Percentiles rank a stretch among this genome's conserved stretches.
Conservation (phyloP, 2,113 vertebrate genomes). For the Strix aluco region DNA sequence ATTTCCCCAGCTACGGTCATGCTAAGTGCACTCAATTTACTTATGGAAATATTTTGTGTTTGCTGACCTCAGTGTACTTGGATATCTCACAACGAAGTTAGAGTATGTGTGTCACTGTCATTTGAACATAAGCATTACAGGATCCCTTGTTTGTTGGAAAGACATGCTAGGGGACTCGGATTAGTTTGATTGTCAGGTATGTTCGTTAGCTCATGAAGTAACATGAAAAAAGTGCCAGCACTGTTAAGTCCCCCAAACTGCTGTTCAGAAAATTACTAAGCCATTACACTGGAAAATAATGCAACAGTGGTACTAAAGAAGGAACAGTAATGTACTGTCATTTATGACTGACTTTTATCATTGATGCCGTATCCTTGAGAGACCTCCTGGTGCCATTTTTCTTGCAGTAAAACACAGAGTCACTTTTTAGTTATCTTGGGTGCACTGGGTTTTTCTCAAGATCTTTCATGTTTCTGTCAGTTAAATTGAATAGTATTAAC, state of each 20-base stretch:
- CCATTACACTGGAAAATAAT: not conserved
- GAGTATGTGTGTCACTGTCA: not conserved
- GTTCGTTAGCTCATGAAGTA: not conserved
- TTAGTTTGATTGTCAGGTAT: not conserved
- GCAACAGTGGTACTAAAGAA: not conserved
- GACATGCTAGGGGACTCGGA: not conserved
- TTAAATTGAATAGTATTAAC: not conserved
- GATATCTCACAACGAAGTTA: not conserved
- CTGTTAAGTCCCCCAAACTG: not conserved
- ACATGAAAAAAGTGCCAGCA: fast-evolving
- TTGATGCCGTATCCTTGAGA: not conserved
- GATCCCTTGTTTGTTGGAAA: not conserved
- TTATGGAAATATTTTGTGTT: not conserved
- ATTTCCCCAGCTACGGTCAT: not conserved
- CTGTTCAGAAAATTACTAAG: not conserved
- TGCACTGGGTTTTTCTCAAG: not conserved
- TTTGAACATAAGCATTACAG: not conserved
- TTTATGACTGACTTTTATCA: not conserved
- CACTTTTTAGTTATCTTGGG: not conserved
- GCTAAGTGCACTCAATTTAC: not conserved
- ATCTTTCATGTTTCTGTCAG: not conserved
- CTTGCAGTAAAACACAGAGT: not conserved
- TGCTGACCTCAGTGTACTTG: not conserved
- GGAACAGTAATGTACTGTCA: not conserved
- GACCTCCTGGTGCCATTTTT: not conserved